Evolutionary conservation across 2,888 invertebrate genomes (phyloP), one percentile per base, ranked within the genome.

Genomic region (Ctena decussata): DNA sequence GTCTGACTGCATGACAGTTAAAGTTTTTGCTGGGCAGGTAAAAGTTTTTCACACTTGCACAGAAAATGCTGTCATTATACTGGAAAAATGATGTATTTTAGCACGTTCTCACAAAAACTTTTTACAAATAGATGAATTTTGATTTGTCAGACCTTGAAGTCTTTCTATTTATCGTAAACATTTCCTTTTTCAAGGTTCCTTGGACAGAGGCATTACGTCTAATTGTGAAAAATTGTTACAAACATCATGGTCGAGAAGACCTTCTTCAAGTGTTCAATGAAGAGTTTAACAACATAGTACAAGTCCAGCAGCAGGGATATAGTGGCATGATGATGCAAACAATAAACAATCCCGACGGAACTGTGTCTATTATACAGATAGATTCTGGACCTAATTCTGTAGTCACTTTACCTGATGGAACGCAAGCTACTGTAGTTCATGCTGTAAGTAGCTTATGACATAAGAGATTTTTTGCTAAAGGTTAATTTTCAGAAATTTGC

Each of bases 171-270:
- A 11, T 15, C 6, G 8, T 41, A 15, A 53, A 39, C 41, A n/a
- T 8, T 60, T 15, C 32, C 18, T 79, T 71, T 90, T 96, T 96
- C 73, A 96, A 99, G 98, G 98, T 99, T 96, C 98, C 99, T 79
- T 99, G 99, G 99, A 99, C 99, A 35, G 98, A 99, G 96, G 99
- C 99, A 41, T 96, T 99, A 92, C 97, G 99, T 72, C 98, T 98
- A 96, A 99, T 99, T 92, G 99, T 99, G 85, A 98, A 98, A 94
- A 99, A 99, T 96, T 99, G 99, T 96, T 99, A 99, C 97, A 98
- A 98, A 96, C 99, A 98, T 96, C 99, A 99, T 96, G 98, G 98
- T 0, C 97, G 99, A 91, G 99, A 99, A 96, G 99, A 99, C 96
- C 97, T 99, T 90, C 96, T 99, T 94, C 98, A 99, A 15, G 98